Evolutionary conservation across 2,888 invertebrate species (phyloP).

Genomic region (Barypeithes pellucidus): DNA sequence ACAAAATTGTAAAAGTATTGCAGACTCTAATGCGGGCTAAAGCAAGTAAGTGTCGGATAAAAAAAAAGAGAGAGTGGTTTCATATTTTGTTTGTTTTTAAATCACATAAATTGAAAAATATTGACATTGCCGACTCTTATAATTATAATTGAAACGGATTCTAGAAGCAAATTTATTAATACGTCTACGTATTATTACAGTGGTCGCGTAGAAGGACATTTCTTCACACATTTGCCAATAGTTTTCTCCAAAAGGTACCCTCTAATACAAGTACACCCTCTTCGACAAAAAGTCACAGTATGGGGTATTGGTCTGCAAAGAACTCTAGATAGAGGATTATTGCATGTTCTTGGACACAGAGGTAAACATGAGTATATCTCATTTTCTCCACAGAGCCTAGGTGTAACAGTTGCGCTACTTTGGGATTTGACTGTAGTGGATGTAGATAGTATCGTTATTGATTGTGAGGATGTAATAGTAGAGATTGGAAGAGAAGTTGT

Average conservation of each 20-base stretch:
- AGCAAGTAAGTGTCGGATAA: no score
- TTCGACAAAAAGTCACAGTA: constrained; percentile 25
- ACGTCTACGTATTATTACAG: background rate
- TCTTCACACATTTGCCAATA: constrained; percentile 36
- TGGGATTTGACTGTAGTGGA: background rate
- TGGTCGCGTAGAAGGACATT: constrained; percentile 29
- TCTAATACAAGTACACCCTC: constrained; percentile 40
- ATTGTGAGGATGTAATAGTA: background rate
- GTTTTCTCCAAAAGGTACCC: constrained; percentile 41
- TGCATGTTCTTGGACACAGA: constrained; percentile 45
- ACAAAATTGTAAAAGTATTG: no score
- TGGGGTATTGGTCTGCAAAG: constrained; percentile 37
- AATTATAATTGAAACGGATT: no score
- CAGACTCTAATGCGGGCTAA: no score
- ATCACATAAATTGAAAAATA: no score
- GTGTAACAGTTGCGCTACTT: background rate
- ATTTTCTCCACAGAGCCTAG: constrained; percentile 37
- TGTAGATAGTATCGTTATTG: background rate
- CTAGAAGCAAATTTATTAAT: background rate
- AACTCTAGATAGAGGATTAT: constrained; percentile 42
- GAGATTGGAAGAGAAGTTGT: background rate
- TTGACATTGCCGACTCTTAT: no score
- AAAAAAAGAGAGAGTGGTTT: no score
- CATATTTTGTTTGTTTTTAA: no score
- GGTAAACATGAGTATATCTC: constrained; percentile 46